Base-by-base conservation (phyloP, 1,140 invertebrate species). In the Asobara japonica region DNA sequence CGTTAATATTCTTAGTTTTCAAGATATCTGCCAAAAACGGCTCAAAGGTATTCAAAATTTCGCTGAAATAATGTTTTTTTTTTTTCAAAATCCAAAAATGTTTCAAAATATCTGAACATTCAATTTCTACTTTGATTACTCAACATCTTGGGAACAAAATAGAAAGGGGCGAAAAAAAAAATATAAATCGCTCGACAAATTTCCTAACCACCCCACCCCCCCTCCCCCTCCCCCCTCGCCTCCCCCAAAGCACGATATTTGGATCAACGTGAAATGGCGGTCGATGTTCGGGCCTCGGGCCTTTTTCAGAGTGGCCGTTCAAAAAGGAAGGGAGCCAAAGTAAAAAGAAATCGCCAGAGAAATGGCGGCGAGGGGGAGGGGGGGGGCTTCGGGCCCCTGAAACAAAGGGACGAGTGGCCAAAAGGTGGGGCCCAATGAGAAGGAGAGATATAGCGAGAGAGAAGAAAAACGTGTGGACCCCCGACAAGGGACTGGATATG, bases 331-430 rank as follows among this genome's bases (percentile, higher is more conserved):
- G n/a, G n/a, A 38, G 36, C 3, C 18, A 56, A 56, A 56, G 51
- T 25, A 22, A 56, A 56, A 56, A 56, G 51, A 56, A 6, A 27
- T 18, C 45, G 45, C 8, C 18, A 3, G 51, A 56, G 31, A 36
- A 36, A 36, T n/a, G 56, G 45, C 60, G 62, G 48, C 71, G 74
- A 65, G 62, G 71, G 67, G 51, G n/a, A n/a, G n/a, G n/a, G 41
- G 41, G 41, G 41, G 18, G 4, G 31, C 7, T 2, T 13, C 5
- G 41, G 41, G n/a, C n/a, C 41, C 70, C 20, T 71, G 72, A 78
- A 74, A 79, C 78, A 80, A 81, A 80, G 74, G 71, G 76, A 76
- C 76, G 72, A 45, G 71, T 69, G 65, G 71, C n/a, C n/a, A n/a
- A n/a, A n/a, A n/a, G n/a, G n/a, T n/a, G n/a, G 68, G 71, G 64